Base-by-base conservation (phyloP, 2,888 invertebrate species). In the Monopis laevigella region DNA sequence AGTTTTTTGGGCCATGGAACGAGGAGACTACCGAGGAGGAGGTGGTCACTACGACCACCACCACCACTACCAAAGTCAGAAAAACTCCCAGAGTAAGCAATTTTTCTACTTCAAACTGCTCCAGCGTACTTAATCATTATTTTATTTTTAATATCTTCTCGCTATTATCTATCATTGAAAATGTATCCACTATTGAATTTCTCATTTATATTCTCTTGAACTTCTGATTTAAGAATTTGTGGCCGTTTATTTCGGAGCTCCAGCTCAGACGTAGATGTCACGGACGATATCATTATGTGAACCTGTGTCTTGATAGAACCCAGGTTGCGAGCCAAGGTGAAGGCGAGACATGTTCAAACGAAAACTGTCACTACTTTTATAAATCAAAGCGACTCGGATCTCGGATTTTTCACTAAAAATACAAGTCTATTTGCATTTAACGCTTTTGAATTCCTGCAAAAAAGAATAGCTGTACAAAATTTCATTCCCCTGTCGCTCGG, bases 1-100 rank as follows among this genome's bases (percentile, higher is more conserved):
- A 82, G 54, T 74, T 78, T 53, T 82, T 62, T 48, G 78, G 77
- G 56, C 57, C 72, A 57, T 82, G 82, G 82, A 65, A 52, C 51
- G 64, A 56, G 41, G 64, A 50, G 42, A 61, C 56, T 12, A 49
- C 44, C 28, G 63, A 58, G 51, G 68, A 68, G 51, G 58, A 59
- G 28, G 61, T 63, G 53, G 72, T 73, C 50, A 67, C 72, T 39
- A 62, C 65, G 50, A 38, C 35, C 18, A 75, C 77, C 51, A 77
- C 74, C 34, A 52, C 71, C 51, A 78, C 75, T 52, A 78, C 74
- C 19, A 75, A 72, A 41, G 71, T 65, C 41, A 69, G 32, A 17
- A 32, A 17, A 32, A 8, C 32, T 7, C 32, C 16, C 14, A 14
- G 17, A 32, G 32, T 32, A 32, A 32, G 32, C 16, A 8, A 32